Base-by-base conservation (phyloP, 2,113 vertebrate genomes). In the Parotia lawesii region DNA sequence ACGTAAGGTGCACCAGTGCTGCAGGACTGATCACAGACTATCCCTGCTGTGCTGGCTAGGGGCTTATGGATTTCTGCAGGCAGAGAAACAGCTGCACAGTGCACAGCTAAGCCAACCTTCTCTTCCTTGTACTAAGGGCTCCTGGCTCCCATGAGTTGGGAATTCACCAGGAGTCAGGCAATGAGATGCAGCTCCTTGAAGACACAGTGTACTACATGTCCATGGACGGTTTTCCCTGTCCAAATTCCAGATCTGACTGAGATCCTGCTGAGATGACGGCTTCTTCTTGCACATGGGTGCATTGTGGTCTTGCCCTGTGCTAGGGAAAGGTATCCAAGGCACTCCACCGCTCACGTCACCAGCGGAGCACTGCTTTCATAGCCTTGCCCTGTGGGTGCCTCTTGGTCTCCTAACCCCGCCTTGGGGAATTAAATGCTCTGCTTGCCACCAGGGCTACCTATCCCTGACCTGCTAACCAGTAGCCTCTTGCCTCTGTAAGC, bases 261-360 rank as follows among this genome's bases (percentile, higher is more conserved):
- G 25, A 51, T 42, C 17, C 51, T 66, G 56, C 29, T 65, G 57
- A 70, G n/a, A 38, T 33, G 37, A 61, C 15, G 61, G 51, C 7
- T 86, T 33, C 51, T 83, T 27, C 24, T 61, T 35, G 35, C 20
- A 61, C n/a, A 38, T 1, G 5, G 37, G 27, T n/a, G 57, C 3
- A 1, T 4, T 24, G 40, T 23, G 37, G 17, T 70, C 58, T n/a
- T 37, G 18, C 20, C 29, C 17, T 0, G 0, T 56, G 56, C 67
- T 37, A 60, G 72, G 38, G 15, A 35, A 60, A 79, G 25, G 35
- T 28, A 56, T 33, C 29, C 27, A 28, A 40, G n/a, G 31, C 42
- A n/a, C 40, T 51, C 37, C 33, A 24, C 19, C 0, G 0, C 17
- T 29, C 58, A 69, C 44, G 29, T 35, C 40, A 47, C 17, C 47